Evolutionary conservation across 2,888 invertebrate species (phyloP).

Genomic region (Aporophyla lueneburgensis): DNA sequence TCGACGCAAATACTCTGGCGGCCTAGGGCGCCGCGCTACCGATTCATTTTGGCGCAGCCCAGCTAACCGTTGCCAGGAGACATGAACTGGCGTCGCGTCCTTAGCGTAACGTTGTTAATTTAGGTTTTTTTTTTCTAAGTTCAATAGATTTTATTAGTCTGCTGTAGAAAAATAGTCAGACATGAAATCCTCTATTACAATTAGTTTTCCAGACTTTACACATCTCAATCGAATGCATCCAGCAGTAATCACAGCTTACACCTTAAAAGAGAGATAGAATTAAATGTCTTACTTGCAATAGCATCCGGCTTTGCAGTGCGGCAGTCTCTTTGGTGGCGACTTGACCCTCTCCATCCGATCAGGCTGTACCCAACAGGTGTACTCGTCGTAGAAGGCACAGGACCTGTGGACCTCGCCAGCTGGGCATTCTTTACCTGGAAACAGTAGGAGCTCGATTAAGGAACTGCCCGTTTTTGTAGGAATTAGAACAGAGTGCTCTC

Average conservation of each 20-base stretch:
- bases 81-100: too few relatives aligned
- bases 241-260: neutral
- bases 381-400: constrained; percentile 80
- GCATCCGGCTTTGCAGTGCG: constrained; percentile 81
- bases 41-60: too few relatives aligned
- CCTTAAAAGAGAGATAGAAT: neutral
- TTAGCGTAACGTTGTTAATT: too few relatives aligned
- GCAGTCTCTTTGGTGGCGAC: constrained; percentile 68
- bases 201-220: neutral
- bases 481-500: neutral
- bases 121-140: too few relatives aligned
- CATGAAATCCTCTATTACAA: too few relatives aligned
- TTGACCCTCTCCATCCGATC: constrained; percentile 71
- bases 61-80: too few relatives aligned
- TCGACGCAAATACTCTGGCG: too few relatives aligned
- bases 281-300: constrained; percentile 80
- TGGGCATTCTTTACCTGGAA: constrained; percentile 79
- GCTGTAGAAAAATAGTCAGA: too few relatives aligned
- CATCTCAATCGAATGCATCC: neutral
- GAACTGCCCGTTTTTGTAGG: neutral
- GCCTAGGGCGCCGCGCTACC: too few relatives aligned
- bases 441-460: too few relatives aligned
- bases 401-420: constrained; percentile 78
- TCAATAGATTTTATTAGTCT: too few relatives aligned
- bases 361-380: constrained; percentile 78